Conservation (phyloP, 2,888 invertebrate species). For the Antitype chi region DNA sequence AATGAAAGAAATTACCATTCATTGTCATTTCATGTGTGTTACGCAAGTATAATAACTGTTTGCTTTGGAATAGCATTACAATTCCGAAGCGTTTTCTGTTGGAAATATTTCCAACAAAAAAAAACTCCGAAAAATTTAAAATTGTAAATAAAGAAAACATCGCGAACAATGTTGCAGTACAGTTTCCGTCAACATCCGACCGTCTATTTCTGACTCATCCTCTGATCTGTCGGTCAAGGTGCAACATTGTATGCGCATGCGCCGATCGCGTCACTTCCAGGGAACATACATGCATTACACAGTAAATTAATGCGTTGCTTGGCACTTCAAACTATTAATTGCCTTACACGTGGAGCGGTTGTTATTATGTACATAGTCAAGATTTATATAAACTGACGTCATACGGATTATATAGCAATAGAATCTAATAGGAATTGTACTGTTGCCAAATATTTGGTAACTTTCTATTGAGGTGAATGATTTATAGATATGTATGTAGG, state of each 20-base stretch:
- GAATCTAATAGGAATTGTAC: slow-evolving; percentile 14
- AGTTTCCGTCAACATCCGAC: slow-evolving; percentile 42
- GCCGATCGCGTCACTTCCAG: slow-evolving; percentile 10
- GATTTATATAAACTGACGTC: slow-evolving; percentile 26
- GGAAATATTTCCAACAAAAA: no score
- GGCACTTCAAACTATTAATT: slow-evolving; percentile 33
- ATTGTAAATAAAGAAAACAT: slow-evolving; percentile 12
- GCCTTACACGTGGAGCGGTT: slow-evolving; percentile 52
- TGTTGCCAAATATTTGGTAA: slow-evolving; percentile 40
- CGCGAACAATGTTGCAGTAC: slow-evolving; percentile 15
- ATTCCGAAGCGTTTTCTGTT: background rate
- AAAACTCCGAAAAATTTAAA: background rate
- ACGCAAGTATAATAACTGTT: no score
- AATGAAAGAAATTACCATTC: no score
- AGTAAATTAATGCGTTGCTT: slow-evolving; percentile 21
- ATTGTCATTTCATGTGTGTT: no score
- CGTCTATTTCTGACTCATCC: slow-evolving; percentile 46
- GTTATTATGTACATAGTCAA: slow-evolving; percentile 21
- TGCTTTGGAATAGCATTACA: background rate
- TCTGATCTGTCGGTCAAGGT: slow-evolving; percentile 56
- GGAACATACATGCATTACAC: slow-evolving; percentile 14
- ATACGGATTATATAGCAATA: slow-evolving; percentile 12
- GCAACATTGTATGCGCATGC: slow-evolving; percentile 45
- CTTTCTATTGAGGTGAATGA: slow-evolving; percentile 31
- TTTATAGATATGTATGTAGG: background rate